Evolutionary conservation across 2,888 invertebrate species (phyloP), one percentile per base, ranked within the genome.

Genomic region (Melieria picta): DNA sequence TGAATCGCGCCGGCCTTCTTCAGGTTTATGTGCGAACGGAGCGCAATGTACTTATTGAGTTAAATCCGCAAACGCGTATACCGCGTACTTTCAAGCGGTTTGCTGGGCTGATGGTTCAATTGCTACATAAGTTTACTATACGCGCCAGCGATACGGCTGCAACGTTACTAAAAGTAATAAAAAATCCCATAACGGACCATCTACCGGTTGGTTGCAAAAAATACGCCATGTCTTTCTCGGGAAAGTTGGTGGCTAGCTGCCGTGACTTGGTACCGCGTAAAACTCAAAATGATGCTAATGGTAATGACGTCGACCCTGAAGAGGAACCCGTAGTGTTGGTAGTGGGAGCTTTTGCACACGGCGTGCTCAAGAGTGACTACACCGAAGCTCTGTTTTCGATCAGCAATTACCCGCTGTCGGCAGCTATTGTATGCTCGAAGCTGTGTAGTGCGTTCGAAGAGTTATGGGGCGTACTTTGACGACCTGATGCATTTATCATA

Each of bases 301-400:
- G 13, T 7, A 72, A 72, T n/a, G 77, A 75, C 11, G 76, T 67
- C 10, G 69, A 88, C 13, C 89, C 90, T 64, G 94, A 96, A 75
- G 91, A 96, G 76, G 91, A 91, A 72, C 97, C 98, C 0, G 90
- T 98, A 71, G 97, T 94, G 0, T 89, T 99, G 77, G 93, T 98
- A 4, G 89, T 99, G 72, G 99, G 99, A 56, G 97, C 99, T 4
- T 98, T 99, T 93, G 99, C 99, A 0, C 96, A 98, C 88, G 99
- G 99, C 69, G 94, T 93, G 87, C 92, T 99, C 74, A 90, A 91
- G 79, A 88, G 89, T 1, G 97, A 98, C 86, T 99, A 98, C 87
- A 91, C 93, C 1, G 98, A 99, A 88, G 94, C 94, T 76, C 91
- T 92, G 0, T 89, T 96, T 82, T 96, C 99, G 4, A 94, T 99